Base-by-base conservation (phyloP, 2,113 vertebrate species). In the Microtus ochrogaster region DNA sequence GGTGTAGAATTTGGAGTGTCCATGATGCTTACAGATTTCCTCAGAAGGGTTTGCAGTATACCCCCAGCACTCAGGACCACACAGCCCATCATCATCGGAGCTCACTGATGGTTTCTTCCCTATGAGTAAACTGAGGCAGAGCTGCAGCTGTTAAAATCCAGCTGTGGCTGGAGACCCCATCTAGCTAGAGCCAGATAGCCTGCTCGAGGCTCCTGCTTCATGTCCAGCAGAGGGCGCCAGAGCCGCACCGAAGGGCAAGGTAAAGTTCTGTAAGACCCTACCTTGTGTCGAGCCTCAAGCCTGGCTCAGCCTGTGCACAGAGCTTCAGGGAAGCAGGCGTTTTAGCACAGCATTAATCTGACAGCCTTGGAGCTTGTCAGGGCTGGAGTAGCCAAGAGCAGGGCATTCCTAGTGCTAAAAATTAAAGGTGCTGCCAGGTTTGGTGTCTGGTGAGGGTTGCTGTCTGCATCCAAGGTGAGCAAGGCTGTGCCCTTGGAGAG, bases 161-260 rank as follows among this genome's bases (percentile, higher is more conserved):
- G 55, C 1, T 1, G 12, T 22, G 26, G 3, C 4, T 21, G 24
- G n/a, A 85, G 58, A 26, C 73, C 17, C 11, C 83, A 68, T 86
- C 41, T 36, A 55, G 66, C 24, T 3, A 4, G 63, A 52, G 58
- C 28, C 41, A 0, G 0, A 49, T 22, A 10, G 17, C 49, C 1
- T 4, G 36, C 55, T 39, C 6, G 3, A 61, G 5, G 36, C 24
- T 22, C 2, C 2, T 52, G 52, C 63, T 63, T 65, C 5, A 4
- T 0, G 26, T 39, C 97, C 97, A 96, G 95, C 93, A 97, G 97
- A 89, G 97, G 97, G 97, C 94, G 44, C 72, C 47, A 95, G 92
- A 58, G 5, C 72, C 72, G 19, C 63, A 41, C 0, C 0, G 65
- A 74, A 74, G 70, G 39, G 13, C 41, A 24, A 16, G 0, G 7